A percentile compares a stretch with the other conserved stretches of the same genome.
Evolutionary conservation across 2,888 invertebrate genomes (phyloP).

Genomic region (Conops quadrifasciatus): DNA sequence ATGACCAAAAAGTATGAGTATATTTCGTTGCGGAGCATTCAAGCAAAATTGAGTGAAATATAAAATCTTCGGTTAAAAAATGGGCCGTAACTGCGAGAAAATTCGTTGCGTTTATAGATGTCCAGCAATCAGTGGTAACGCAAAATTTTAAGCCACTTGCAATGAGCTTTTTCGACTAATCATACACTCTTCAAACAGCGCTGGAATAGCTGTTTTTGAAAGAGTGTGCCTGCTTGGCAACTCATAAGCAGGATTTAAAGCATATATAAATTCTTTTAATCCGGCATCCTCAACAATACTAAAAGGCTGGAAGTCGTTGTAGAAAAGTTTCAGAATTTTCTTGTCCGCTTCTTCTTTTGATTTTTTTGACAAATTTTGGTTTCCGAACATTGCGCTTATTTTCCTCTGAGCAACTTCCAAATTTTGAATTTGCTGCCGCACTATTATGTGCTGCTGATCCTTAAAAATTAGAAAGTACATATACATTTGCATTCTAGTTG

Average conservation of each 20-base stretch:
- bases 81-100: neutral
- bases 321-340: neutral
- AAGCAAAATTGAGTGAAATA: neutral
- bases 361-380: neutral
- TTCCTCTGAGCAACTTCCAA: neutral
- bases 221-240: constrained; percentile 2
- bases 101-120: neutral
- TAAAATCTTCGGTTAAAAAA: neutral
- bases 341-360: neutral
- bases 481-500: neutral
- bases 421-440: neutral
- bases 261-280: neutral
- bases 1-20: constrained; percentile 10
- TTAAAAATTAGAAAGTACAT: no score
- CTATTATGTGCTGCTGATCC: no score
- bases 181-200: neutral
- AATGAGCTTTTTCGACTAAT: neutral
- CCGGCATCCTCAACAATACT: constrained; percentile 3
- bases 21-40: constrained; percentile 3
- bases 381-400: neutral
- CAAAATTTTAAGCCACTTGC: neutral
- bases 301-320: neutral
- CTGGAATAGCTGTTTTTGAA: constrained; percentile 1
- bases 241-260: neutral
- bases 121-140: constrained; percentile 9